Conservation (phyloP, 1,140 invertebrate species). For the Theocolax elegans region DNA sequence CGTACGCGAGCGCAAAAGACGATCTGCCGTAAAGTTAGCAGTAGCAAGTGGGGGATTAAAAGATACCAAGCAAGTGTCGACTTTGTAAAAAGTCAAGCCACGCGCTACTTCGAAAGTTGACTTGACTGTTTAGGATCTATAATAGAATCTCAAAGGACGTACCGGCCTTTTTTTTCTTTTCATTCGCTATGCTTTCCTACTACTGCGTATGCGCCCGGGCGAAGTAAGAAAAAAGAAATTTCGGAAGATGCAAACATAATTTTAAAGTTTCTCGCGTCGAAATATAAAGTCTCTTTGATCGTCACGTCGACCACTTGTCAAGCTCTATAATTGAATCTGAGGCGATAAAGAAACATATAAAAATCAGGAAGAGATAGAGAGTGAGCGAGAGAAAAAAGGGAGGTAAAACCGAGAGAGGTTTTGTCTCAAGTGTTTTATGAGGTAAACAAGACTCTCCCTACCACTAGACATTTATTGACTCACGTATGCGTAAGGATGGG, state of each 20-base stretch:
- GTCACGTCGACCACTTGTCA: background rate
- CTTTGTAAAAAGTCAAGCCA: background rate
- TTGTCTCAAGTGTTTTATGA: background rate
- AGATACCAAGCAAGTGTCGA: background rate
- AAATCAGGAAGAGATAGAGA: too few relatives aligned
- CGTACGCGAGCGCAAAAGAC: too few relatives aligned
- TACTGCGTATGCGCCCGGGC: too few relatives aligned
- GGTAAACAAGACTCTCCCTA: background rate
- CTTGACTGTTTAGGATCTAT: constrained; percentile 45
- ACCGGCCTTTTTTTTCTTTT: too few relatives aligned
- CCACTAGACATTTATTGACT: background rate
- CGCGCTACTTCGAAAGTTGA: background rate
- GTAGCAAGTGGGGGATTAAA: background rate
- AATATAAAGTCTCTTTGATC: too few relatives aligned
- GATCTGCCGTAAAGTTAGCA: background rate
- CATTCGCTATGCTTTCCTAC: too few relatives aligned
- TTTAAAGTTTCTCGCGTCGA: constrained; percentile 2
- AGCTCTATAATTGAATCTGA: constrained; percentile 16
- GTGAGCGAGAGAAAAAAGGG: background rate
- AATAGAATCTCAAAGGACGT: constrained; percentile 52
- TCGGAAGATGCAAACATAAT: constrained; percentile 10
- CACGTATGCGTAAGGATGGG: background rate
- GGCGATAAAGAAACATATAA: background rate
- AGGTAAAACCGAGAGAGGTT: background rate
- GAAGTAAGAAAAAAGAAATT: too few relatives aligned